phyloP scores from a whole-genome alignment of 2,113 vertebrate genomes.

The Synodontis membranacea region DNA sequence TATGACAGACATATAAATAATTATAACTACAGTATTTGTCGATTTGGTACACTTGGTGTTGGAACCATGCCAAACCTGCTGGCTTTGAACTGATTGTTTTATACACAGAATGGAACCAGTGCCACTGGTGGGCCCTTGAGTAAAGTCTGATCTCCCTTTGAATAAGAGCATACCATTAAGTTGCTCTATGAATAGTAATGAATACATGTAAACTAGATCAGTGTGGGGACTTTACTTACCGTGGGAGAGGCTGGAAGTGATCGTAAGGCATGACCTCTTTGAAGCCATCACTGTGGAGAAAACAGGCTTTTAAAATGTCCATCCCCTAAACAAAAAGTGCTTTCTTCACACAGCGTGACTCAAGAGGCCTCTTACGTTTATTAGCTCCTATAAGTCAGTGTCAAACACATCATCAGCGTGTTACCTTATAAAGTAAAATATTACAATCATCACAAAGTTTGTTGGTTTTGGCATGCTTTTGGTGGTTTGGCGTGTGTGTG shows the following conservation, averaged over 20 bases:
- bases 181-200: no score
- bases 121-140: not conserved
- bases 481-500: slow-evolving; percentile 7
- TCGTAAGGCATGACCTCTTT: slow-evolving; percentile 97
- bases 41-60: no score
- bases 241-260: slow-evolving; percentile 92
- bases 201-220: not conserved
- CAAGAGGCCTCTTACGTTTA: slow-evolving; percentile 14
- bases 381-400: not conserved
- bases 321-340: slow-evolving; percentile 4
- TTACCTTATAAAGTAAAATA: slow-evolving; percentile 22
- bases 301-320: slow-evolving; percentile 25
- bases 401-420: not conserved
- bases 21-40: no score
- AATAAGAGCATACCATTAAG: not conserved
- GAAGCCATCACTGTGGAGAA: slow-evolving; percentile 86
- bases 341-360: slow-evolving; percentile 18
- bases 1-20: not conserved
- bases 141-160: not conserved
- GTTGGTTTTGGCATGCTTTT: slow-evolving; percentile 23
- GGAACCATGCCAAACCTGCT: not conserved
- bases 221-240: slow-evolving; percentile 73
- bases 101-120: not conserved
- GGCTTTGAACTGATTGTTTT: not conserved
- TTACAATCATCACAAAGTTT: not conserved